phyloP scores from a whole-genome alignment of 2,113 vertebrate species.

The Ptilorrhoa leucosticta region DNA sequence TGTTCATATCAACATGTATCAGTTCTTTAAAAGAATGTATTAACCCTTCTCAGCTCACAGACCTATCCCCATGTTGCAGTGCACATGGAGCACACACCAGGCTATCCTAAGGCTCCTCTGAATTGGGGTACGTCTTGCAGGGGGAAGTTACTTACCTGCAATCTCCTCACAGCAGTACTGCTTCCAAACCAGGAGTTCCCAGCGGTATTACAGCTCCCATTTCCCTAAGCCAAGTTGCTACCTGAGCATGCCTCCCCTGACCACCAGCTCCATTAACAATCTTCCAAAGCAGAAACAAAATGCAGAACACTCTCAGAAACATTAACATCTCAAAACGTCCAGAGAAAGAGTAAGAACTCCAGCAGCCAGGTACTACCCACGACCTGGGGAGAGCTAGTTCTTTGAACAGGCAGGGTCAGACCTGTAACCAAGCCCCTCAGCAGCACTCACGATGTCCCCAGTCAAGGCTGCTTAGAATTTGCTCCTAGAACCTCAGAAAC shows the following conservation, averaged over 20 bases:
- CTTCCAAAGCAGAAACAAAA: not conserved
- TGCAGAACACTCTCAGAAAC: not conserved
- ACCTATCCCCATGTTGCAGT: accelerated
- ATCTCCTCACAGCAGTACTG: not conserved
- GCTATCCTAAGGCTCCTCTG: not conserved
- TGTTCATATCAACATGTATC: conserved; percentile 10
- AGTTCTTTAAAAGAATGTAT: conserved; percentile 27
- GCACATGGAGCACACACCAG: accelerated
- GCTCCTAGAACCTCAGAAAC: not conserved
- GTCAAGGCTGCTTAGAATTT: not conserved
- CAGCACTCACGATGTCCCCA: not conserved
- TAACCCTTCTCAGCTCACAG: conserved; percentile 68
- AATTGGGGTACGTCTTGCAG: not conserved
- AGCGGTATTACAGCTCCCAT: accelerated
- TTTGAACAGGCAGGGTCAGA: not conserved
- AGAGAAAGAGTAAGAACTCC: not conserved
- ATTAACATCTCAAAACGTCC: not conserved
- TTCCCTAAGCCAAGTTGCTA: not conserved
- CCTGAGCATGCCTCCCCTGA: not conserved
- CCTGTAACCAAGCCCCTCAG: not conserved
- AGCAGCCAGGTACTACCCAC: not conserved
- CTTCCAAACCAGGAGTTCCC: not conserved
- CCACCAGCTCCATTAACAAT: not conserved
- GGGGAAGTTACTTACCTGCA: not conserved
- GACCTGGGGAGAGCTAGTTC: not conserved